Base-by-base conservation (phyloP, 1,140 invertebrate species). In the Drosophila parabipectinata region DNA sequence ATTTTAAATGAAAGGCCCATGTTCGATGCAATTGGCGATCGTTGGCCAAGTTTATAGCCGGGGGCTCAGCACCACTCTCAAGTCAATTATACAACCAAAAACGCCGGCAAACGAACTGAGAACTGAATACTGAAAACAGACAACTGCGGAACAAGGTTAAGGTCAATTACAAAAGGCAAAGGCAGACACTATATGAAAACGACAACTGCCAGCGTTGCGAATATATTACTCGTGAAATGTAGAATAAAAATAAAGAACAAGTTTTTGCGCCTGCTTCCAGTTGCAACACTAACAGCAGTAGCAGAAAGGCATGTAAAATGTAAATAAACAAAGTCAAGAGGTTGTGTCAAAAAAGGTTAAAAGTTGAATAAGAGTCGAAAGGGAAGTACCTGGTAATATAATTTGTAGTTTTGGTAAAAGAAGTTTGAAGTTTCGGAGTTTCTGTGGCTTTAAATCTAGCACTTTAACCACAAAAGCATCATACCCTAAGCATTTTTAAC, bases 71-170 rank as follows among this genome's bases (percentile, higher is more conserved):
- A 32, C 41, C 61, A 53, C 34, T 58, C 34, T 66, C 41, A 56
- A 60, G 44, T 44, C 45, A 60, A 56, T 66, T 64, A 59, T 39
- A 59, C 50, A 54, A 58, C 58, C 53, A 14, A 77, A 76, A 63
- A 51, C 44, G 15, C 30, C 44, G 28, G 57, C 59, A 21, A 55
- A 63, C 71, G 32, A 55, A 57, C 64, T 41, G 55, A 69, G 56
- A 82, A 63, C 61, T 45, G 18, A 48, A 59, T 26, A 56, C 26
- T 48, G 54, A 41, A 14, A 32, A 51, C 52, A 44, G 44, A 58
- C 56, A 61, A 77, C 67, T 45, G 67, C 57, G 52, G 67, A 88
- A 88, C 83, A 88, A 88, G 83, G 83, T 89, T 88, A 88, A 88
- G 83, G 83, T 88, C 79, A 87, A 71, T 87, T 88, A 60, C 76